A percentile compares a stretch with the other conserved stretches of the same genome.
Evolutionary conservation across 2,888 invertebrate species (phyloP).

Genomic region (Synanthedon formicaeformis): DNA sequence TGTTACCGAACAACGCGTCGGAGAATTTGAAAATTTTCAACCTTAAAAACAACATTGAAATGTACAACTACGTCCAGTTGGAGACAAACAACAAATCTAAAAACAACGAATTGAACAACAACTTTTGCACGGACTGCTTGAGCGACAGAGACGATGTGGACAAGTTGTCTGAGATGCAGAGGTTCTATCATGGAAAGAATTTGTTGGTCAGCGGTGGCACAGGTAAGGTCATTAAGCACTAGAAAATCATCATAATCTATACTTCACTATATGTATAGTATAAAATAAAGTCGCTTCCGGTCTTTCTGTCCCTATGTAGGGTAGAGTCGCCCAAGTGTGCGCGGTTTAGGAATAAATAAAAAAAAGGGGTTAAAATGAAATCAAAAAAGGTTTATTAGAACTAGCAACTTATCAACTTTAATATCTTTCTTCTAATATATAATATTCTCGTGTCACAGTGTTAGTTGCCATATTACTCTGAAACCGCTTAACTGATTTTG

Average conservation of each 20-base stretch:
- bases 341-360: no score
- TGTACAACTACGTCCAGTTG: background rate
- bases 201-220: slow-evolving; percentile 73
- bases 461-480: no score
- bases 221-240: slow-evolving; percentile 33
- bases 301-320: no score
- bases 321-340: no score
- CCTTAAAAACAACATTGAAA: background rate
- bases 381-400: no score
- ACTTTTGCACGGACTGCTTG: slow-evolving; percentile 8
- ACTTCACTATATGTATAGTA: no score
- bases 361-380: no score
- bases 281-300: no score
- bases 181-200: slow-evolving; percentile 71
- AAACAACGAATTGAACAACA: background rate
- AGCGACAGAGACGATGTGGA: slow-evolving; percentile 16
- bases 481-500: no score
- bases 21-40: background rate
- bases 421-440: no score
- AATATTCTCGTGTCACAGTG: no score
- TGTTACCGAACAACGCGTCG: background rate
- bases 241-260: background rate
- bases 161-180: slow-evolving; percentile 51
- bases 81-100: background rate
- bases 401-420: no score